Conservation (phyloP, 2,113 vertebrate species). For the Rhea americana region DNA sequence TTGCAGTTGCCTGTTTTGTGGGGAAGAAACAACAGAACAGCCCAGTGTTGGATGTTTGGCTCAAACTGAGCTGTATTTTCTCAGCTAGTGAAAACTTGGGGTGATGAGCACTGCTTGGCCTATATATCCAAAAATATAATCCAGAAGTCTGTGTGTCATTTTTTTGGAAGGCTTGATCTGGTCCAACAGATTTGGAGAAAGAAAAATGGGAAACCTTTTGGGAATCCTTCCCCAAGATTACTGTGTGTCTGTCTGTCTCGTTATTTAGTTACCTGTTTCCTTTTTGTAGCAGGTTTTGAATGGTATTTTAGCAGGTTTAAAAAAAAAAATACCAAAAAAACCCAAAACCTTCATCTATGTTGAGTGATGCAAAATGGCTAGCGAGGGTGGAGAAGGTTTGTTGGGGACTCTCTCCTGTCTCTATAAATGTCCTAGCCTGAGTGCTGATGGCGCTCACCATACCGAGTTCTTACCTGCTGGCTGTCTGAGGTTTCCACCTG, state of each 20-base stretch:
- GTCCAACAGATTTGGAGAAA: neutral
- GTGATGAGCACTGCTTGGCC: neutral
- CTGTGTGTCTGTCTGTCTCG: neutral
- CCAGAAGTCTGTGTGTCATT: neutral
- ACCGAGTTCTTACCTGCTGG: neutral
- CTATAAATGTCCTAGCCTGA: neutral
- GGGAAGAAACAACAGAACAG: neutral
- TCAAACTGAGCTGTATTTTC: neutral
- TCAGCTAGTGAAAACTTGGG: neutral
- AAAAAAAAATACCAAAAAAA: too few species aligned
- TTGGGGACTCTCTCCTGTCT: neutral
- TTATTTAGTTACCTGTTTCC: neutral
- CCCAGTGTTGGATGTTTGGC: neutral
- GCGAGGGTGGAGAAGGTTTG: neutral
- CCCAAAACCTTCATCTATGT: neutral
- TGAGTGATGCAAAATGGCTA: neutral
- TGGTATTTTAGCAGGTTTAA: neutral
- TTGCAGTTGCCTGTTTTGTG: neutral
- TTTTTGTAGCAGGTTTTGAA: neutral
- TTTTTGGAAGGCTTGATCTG: neutral
- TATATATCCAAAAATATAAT: neutral
- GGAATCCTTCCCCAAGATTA: neutral
- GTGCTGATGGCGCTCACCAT: fast-evolving
- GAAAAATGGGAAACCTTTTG: neutral
- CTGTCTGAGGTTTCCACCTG: neutral